A percentile compares a stretch with the other conserved stretches of the same genome.
These are phyloP conservation scores for Ctenopoma kingsleyae DNA, from an alignment of 2,797 vertebrate species.

Conservation along the genomic window DNA sequence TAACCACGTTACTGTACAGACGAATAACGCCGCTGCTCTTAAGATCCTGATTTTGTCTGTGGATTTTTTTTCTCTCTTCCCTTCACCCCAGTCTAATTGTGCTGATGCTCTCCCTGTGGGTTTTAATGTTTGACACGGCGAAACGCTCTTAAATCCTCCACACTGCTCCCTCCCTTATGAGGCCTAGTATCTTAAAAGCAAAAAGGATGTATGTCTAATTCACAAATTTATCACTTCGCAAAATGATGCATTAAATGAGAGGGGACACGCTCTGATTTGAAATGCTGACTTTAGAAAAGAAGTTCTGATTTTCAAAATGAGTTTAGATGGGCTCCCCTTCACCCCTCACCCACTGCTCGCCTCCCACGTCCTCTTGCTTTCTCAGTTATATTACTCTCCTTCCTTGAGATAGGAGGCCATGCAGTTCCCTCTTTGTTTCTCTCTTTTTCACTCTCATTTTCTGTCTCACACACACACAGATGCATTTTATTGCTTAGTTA, in stretches of 20 bases:
- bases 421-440: constrained; percentile 62
- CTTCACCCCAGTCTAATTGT: constrained; percentile 86
- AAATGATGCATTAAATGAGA: constrained; percentile 89
- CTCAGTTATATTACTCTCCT: constrained; percentile 67
- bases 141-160: constrained; percentile 88
- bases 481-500: constrained; percentile 21
- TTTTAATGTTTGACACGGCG: constrained; percentile 89
- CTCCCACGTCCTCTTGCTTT: constrained; percentile 80
- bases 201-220: constrained; percentile 90
- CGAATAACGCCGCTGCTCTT: constrained; percentile 84
- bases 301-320: constrained; percentile 85
- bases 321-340: constrained; percentile 82
- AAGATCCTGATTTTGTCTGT: constrained; percentile 85
- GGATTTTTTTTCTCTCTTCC: constrained; percentile 72
- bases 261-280: constrained; percentile 87
- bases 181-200: constrained; percentile 86
- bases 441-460: constrained; percentile 24
- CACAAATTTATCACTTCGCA: constrained; percentile 88
- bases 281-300: constrained; percentile 90
- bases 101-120: constrained; percentile 88
- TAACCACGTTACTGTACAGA: constrained; percentile 88
- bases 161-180: constrained; percentile 82
- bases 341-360: constrained; percentile 72
- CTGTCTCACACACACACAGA: constrained; percentile 11
- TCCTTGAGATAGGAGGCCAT: constrained; percentile 58